Conservation (phyloP, 2,888 invertebrate genomes). For the Glyphotaelius pellucidus region DNA sequence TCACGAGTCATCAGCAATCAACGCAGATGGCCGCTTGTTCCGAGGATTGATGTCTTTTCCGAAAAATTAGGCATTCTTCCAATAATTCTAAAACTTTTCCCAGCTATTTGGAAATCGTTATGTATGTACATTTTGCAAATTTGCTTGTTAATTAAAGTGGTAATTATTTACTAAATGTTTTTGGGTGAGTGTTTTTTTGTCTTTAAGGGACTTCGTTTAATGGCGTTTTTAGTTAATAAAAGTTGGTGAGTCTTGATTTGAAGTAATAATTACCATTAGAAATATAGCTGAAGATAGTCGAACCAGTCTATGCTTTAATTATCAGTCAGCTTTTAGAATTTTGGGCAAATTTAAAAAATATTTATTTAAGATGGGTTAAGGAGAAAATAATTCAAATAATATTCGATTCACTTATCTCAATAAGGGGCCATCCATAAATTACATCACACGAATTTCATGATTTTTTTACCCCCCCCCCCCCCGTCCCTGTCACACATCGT, state of each 20-base stretch:
- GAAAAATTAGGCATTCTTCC: not conserved
- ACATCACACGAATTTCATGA: too few species aligned
- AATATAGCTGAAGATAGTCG: not conserved
- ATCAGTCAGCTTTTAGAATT: not conserved
- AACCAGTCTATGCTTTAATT: not conserved
- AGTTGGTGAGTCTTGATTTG: not conserved
- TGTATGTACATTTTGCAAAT: not conserved
- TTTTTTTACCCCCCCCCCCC: too few species aligned
- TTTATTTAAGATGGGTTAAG: too few species aligned
- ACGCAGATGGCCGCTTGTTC: slow-evolving; percentile 22
- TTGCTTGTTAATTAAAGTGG: not conserved
- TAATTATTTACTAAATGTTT: not conserved
- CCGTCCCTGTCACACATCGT: too few species aligned
- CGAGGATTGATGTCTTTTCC: slow-evolving; percentile 19
- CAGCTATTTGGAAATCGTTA: not conserved
- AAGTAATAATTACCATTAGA: not conserved
- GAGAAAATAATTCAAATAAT: not conserved
- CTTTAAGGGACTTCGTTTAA: not conserved
- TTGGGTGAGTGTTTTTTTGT: not conserved
- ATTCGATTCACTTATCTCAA: not conserved
- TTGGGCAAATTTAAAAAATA: not conserved
- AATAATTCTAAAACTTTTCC: slow-evolving; percentile 12
- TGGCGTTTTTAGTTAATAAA: not conserved
- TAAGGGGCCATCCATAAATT: too few species aligned
- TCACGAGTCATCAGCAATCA: slow-evolving; percentile 14